Base-by-base conservation (phyloP, 2,888 invertebrate genomes). In the Torymus texanus region DNA sequence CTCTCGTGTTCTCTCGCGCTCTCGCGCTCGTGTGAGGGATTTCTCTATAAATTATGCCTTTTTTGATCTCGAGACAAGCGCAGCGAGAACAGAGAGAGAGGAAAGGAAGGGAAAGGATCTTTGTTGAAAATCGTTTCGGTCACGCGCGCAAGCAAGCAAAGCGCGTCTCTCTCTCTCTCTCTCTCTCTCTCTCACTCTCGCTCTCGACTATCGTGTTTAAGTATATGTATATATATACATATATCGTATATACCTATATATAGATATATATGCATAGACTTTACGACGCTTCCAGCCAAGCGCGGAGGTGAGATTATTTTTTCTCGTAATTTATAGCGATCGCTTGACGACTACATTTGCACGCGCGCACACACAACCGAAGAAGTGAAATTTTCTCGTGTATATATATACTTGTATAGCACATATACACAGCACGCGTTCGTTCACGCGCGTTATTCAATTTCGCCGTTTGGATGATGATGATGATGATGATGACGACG, bases 21-120 rank as follows among this genome's bases (percentile, higher is more conserved):
- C 50, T 50, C 13, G 16, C 56, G 58, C 66, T 72, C 53, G 66
- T 14, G 21, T 41, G 55, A 29, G 66, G 53, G 16, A 59, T 66
- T 75, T 74, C 66, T 71, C 73, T 74, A 74, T 74, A 80, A 77
- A 80, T 77, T 77, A 80, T 65, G 58, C 41, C 18, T 55, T 70
- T 75, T 75, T 71, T 62, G 13, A 56, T 41, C 41, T n/a, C 24
- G n/a, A 18, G 41, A 73, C 62, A 67, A 41, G 41, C 50, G 14
- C 5, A 51, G 11, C 29, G 18, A 41, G 4, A 14, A 66, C 21
- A 70, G 21, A 21, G 18, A 62, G 21, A 58, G 41, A 58, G 18
- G 13, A 41, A 29, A 50, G 50, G 59, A 16, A 18, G 8, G 18
- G 16, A 16, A 13, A 12, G 24, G 29, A 53, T 72, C 63, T 53